Base-by-base conservation (phyloP, 2,888 invertebrate genomes). In the Ischnura elegans region DNA sequence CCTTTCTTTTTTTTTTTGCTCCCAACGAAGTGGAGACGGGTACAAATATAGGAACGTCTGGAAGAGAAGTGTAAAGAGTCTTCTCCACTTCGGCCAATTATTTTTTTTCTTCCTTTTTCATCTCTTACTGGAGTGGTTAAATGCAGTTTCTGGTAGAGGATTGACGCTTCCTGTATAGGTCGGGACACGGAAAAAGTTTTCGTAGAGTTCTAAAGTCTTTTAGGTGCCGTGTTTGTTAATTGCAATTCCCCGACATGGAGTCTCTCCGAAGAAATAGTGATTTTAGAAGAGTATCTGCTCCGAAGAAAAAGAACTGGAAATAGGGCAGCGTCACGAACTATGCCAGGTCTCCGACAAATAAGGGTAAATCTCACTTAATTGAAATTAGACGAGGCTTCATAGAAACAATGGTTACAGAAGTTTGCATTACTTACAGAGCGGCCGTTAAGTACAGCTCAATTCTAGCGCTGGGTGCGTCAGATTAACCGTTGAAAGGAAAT, bases 131-230 rank as follows among this genome's bases (percentile, higher is more conserved):
- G 61, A 61, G 61, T 61, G 61, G 61, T 61, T 61, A 61, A n/a
- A 61, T 61, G 61, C 61, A 61, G 61, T 61, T 61, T 61, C 61
- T 61, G 61, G 61, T 61, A 61, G 61, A n/a, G 61, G 61, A 61
- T 61, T 61, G 61, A 61, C n/a, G 61, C 61, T n/a, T 61, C n/a
- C n/a, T 25, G 61, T 61, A 61, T n/a, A 61, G 61, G n/a, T 19
- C 3, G n/a, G 61, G n/a, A n/a, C 21, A 61, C 25, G 61, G 61
- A n/a, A 61, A n/a, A 61, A 61, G 61, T 61, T 51, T 51, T 61
- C n/a, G 61, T n/a, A n/a, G n/a, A 61, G 61, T 61, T 61, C 61
- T 19, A 1, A 0, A 61, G 61, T 25, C 61, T 61, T 61, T 25
- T 61, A n/a, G n/a, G 61, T 61, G n/a, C 61, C 61, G 61, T 61